phyloP scores from a whole-genome alignment of 64 coral and sea anemone genomes.

The Catalaphyllia jardinei region DNA sequence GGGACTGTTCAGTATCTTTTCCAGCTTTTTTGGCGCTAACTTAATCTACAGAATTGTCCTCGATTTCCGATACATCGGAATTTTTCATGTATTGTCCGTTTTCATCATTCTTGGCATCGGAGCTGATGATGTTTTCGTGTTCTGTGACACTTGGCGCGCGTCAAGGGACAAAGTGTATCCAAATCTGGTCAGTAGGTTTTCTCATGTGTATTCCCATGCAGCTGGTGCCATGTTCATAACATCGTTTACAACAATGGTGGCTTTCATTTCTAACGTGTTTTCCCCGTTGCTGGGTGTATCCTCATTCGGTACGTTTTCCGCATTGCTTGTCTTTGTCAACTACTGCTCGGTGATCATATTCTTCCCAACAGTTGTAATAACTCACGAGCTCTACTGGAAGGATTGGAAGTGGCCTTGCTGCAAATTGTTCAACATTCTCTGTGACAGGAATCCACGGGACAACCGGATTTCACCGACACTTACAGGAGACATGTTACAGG shows the following conservation, averaged over 20 bases:
- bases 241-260: conserved; percentile 62
- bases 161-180: conserved; percentile 9
- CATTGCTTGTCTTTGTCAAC: conserved; percentile 60
- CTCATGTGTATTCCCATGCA: conserved; percentile 25
- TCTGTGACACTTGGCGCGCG: conserved; percentile 52
- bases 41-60: conserved; percentile 47
- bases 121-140: conserved; percentile 56
- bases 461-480: neutral
- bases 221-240: conserved; percentile 64
- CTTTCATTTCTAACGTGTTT: conserved; percentile 47
- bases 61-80: conserved; percentile 60
- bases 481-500: neutral
- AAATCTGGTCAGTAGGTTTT: conserved; percentile 18
- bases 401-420: conserved; percentile 44
- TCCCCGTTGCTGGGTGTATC: conserved; percentile 63
- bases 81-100: conserved; percentile 63
- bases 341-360: conserved; percentile 58
- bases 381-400: conserved; percentile 46
- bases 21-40: conserved; percentile 49
- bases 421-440: neutral
- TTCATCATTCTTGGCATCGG: conserved; percentile 65
- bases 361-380: conserved; percentile 47
- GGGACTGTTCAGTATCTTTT: conserved; percentile 59
- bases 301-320: conserved; percentile 62
- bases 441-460: neutral